A percentile compares a stretch with the other conserved stretches of the same genome.
phyloP scores from a whole-genome alignment of 2,113 vertebrate genomes.

The Sturnus vulgaris region DNA sequence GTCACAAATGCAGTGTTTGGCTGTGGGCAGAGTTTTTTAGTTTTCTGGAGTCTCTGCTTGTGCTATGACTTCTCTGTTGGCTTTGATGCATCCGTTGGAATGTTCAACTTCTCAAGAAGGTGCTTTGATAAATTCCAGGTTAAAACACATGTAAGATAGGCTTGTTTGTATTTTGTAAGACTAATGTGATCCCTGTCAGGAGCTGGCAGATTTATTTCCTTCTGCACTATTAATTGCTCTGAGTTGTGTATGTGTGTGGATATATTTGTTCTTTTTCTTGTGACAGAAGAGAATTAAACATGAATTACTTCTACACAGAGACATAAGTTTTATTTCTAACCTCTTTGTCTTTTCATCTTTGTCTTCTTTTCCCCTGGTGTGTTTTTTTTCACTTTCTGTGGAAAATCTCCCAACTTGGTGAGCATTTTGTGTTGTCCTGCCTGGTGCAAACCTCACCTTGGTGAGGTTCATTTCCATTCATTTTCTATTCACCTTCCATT shows the following conservation, averaged over 20 bases:
- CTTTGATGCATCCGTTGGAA: background rate
- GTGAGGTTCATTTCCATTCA: too few species aligned
- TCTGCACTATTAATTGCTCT: background rate
- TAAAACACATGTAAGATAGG: background rate
- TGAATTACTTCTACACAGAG: background rate
- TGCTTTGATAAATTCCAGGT: background rate
- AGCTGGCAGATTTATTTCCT: background rate
- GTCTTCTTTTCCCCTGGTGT: fast-evolving
- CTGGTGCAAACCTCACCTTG: background rate
- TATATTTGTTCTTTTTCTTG: background rate
- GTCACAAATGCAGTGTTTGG: background rate
- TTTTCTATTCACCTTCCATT: too few species aligned
- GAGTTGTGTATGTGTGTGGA: background rate
- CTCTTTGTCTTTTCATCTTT: background rate
- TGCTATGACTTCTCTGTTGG: background rate
- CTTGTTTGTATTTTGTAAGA: background rate
- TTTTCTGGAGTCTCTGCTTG: background rate
- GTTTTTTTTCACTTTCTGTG: background rate
- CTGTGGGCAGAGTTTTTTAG: background rate
- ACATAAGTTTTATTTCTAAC: background rate
- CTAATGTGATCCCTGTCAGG: background rate
- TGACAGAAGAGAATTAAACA: background rate
- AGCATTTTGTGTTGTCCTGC: background rate
- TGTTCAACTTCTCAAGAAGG: background rate
- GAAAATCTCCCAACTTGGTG: background rate